A percentile compares a stretch with the other conserved stretches of the same genome.
Conservation (phyloP, 2,888 invertebrate genomes). For the Luffia ferchaultella region DNA sequence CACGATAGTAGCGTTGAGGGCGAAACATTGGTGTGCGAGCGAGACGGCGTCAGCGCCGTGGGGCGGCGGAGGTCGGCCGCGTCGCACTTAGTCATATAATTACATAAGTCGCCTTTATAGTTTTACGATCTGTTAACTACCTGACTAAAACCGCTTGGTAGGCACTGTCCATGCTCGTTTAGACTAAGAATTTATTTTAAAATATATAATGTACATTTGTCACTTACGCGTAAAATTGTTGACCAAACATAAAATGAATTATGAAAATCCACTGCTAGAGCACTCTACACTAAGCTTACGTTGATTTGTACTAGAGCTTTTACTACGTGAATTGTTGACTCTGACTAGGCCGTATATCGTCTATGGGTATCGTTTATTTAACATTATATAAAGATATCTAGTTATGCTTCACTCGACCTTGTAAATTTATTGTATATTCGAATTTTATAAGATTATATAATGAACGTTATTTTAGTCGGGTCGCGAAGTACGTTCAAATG, state of each 20-base stretch:
- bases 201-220: constrained; percentile 33
- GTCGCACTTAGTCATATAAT: constrained; percentile 22
- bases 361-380: not conserved
- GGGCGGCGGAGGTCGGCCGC: constrained; percentile 3
- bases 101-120: constrained; percentile 24
- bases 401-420: constrained; percentile 6
- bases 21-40: not conserved
- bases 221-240: constrained; percentile 39
- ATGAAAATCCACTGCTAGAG: constrained; percentile 39
- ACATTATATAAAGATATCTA: not conserved
- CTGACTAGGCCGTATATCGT: constrained; percentile 26
- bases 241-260: constrained; percentile 34
- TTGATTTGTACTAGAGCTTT: constrained; percentile 36
- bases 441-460: constrained; percentile 26
- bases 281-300: constrained; percentile 33
- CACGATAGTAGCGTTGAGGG: not conserved
- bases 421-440: constrained; percentile 42
- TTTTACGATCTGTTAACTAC: constrained; percentile 20
- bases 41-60: not conserved
- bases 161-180: constrained; percentile 29
- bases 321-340: constrained; percentile 21
- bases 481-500: constrained; percentile 25
- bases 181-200: constrained; percentile 28
- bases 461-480: constrained; percentile 6
- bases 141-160: not conserved